Conservation (phyloP, 2,888 invertebrate genomes). For the Drosophila conformis region DNA sequence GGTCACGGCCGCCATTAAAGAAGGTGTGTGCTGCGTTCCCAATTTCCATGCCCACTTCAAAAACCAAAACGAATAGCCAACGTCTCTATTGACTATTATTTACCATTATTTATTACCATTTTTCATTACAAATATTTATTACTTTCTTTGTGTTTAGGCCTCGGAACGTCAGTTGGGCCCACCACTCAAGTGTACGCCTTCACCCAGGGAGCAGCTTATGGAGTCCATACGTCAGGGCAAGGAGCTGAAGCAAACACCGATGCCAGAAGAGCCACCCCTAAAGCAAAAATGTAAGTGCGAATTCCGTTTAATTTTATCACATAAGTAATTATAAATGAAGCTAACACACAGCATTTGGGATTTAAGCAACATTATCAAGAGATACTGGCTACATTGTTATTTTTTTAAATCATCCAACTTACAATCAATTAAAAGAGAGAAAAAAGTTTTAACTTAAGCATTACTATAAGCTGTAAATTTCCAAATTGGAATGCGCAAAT, state of each 20-base stretch:
- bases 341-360: constrained; percentile 5
- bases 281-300: constrained; percentile 86
- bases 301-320: background rate
- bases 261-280: constrained; percentile 84
- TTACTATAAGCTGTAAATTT: background rate
- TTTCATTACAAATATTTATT: background rate
- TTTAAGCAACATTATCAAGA: constrained; percentile 3
- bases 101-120: background rate
- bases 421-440: background rate
- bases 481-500: constrained; percentile 9
- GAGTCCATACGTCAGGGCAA: constrained; percentile 93
- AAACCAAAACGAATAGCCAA: constrained; percentile 6
- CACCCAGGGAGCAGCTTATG: constrained; percentile 93
- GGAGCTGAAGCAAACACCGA: constrained; percentile 87
- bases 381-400: background rate
- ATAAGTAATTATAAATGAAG: background rate
- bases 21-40: constrained; percentile 87
- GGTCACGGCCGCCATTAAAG: constrained; percentile 96
- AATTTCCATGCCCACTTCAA: constrained; percentile 7
- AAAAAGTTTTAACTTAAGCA: background rate
- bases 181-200: constrained; percentile 90
- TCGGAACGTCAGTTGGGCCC: constrained; percentile 93
- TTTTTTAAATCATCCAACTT: background rate
- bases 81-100: constrained; percentile 3
- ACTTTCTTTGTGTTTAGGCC: constrained; percentile 86